phyloP scores from a whole-genome alignment of 53 echinoderm and acorn worm genomes.

The Echinarachnius parma region DNA sequence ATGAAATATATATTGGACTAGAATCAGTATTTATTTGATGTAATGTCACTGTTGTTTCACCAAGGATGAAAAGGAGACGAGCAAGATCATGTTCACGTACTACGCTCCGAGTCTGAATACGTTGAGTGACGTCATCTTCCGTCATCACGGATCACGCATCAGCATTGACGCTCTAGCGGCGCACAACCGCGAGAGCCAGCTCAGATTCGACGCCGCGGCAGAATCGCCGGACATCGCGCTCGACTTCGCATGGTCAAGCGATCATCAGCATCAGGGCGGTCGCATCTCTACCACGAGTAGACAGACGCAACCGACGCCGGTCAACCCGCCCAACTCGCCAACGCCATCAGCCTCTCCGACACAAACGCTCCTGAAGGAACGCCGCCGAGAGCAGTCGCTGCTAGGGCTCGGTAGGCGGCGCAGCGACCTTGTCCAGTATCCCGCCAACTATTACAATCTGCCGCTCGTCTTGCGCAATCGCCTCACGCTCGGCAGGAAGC shows the following conservation, averaged over 20 bases:
- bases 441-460: slow-evolving; percentile 36
- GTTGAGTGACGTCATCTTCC: slow-evolving; percentile 27
- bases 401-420: neutral
- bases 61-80: slow-evolving; percentile 43
- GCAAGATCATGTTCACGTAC: slow-evolving; percentile 75
- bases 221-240: slow-evolving; percentile 26
- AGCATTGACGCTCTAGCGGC: slow-evolving; percentile 34
- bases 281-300: neutral
- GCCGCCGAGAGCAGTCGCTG: neutral
- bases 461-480: slow-evolving; percentile 51
- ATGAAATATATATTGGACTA: too few relatives aligned
- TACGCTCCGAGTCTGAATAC: slow-evolving; percentile 50
- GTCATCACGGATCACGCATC: slow-evolving; percentile 21
- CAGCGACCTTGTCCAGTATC: neutral
- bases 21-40: too few relatives aligned
- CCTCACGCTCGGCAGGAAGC: slow-evolving; percentile 22
- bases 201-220: neutral
- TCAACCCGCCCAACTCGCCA: slow-evolving; percentile 69
- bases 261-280: neutral
- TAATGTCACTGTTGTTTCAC: too few relatives aligned
- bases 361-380: slow-evolving; percentile 10
- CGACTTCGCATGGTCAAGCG: slow-evolving; percentile 23
- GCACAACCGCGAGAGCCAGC: slow-evolving; percentile 14
- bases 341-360: slow-evolving; percentile 10
- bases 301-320: slow-evolving; percentile 21